phyloP scores from a whole-genome alignment of 2,797 vertebrate species.

The Chrysolophus pictus region DNA sequence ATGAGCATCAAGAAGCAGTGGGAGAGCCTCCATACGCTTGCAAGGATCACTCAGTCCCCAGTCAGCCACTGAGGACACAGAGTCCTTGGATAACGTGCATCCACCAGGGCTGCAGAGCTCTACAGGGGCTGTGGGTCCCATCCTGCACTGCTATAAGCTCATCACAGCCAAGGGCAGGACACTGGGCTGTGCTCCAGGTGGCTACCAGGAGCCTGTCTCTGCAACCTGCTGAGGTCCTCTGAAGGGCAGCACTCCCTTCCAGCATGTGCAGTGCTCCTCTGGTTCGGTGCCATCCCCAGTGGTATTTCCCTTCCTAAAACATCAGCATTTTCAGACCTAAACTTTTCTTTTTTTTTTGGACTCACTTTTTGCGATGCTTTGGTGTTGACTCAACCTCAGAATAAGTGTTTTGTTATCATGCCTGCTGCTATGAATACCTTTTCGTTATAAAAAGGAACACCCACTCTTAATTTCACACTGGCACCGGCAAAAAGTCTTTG shows the following conservation, averaged over 20 bases:
- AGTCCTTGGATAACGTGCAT: background rate
- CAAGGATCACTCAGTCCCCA: background rate
- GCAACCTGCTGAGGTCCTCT: background rate
- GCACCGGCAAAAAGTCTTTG: background rate
- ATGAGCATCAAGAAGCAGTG: background rate
- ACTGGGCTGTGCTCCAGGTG: background rate
- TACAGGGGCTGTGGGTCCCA: rapidly evolving
- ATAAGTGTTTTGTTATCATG: background rate
- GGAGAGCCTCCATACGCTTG: background rate
- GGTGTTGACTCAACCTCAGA: background rate
- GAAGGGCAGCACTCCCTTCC: background rate
- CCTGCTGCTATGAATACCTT: conserved; percentile 11
- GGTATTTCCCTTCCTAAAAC: background rate
- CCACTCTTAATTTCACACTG: background rate
- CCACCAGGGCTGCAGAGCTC: background rate
- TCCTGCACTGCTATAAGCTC: background rate
- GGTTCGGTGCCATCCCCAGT: background rate
- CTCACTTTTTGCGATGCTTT: background rate
- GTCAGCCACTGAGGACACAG: background rate
- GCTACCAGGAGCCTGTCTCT: background rate
- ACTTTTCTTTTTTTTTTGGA: background rate
- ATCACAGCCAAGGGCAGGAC: background rate
- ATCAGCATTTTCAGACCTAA: background rate
- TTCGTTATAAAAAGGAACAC: conserved; percentile 12
- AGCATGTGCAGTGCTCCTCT: background rate